Evolutionary conservation across 2,888 invertebrate species (phyloP).

Genomic region (Pseudococcus viburni): DNA sequence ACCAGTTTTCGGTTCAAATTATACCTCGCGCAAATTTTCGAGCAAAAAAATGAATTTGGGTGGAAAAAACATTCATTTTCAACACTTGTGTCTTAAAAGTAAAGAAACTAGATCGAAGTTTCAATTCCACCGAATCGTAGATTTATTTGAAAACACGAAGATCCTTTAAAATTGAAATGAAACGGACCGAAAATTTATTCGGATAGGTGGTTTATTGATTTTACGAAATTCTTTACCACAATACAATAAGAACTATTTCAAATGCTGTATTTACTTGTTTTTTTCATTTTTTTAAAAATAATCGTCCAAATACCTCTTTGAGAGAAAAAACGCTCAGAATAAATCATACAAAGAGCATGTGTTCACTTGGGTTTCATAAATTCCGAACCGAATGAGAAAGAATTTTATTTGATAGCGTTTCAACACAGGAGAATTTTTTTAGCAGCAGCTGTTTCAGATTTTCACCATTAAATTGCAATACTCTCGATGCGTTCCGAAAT

Average conservation of each 20-base stretch:
- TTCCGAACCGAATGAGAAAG: not conserved
- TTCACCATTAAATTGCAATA: conserved; percentile 1
- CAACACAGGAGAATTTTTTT: not conserved
- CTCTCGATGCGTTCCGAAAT: not conserved
- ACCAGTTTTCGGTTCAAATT: not conserved
- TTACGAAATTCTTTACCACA: not conserved
- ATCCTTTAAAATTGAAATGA: not conserved
- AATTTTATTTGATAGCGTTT: conserved; percentile 12
- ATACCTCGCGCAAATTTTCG: not conserved
- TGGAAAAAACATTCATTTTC: not conserved
- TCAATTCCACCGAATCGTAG: not conserved
- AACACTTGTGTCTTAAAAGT: not conserved
- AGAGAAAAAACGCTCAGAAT: not conserved
- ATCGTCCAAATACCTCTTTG: not conserved
- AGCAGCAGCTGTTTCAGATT: conserved; percentile 24
- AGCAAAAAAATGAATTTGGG: not conserved
- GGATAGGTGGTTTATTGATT: not conserved
- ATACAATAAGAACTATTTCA: not conserved
- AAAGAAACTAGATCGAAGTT: not conserved
- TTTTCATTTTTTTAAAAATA: not conserved
- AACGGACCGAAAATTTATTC: conserved; percentile 15
- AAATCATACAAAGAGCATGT: conserved; percentile 9
- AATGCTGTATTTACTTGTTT: not conserved
- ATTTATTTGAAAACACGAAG: not conserved
- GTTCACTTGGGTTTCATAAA: not conserved